Percentiles rank a stretch among this genome's conserved stretches.
phyloP scores from a whole-genome alignment of 1,140 invertebrate species.

The Eciton burchellii region DNA sequence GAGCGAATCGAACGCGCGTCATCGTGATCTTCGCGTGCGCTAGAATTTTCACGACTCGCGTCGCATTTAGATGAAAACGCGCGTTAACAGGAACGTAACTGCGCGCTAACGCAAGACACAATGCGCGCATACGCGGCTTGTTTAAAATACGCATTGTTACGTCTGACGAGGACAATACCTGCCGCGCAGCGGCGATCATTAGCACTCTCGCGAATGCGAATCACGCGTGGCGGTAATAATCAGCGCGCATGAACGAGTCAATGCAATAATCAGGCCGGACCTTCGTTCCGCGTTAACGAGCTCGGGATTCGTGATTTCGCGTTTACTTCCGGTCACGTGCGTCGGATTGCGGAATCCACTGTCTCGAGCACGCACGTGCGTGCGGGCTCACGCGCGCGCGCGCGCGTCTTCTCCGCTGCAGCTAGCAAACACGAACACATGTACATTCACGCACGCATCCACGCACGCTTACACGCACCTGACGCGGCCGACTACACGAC shows the following conservation, averaged over 20 bases:
- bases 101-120: neutral
- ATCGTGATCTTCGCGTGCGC: neutral
- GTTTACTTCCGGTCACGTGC: slow-evolving; percentile 70
- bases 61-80: neutral
- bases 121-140: neutral
- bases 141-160: slow-evolving; percentile 23
- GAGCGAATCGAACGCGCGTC: slow-evolving; percentile 6
- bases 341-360: slow-evolving; percentile 55
- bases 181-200: slow-evolving; percentile 3
- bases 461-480: neutral
- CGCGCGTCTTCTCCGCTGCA: too few species aligned
- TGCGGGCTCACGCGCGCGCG: neutral
- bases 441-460: too few species aligned
- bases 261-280: slow-evolving; percentile 42
- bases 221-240: slow-evolving; percentile 34
- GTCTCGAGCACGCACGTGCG: slow-evolving; percentile 16
- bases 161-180: slow-evolving; percentile 34
- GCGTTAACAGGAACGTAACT: neutral
- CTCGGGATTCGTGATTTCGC: slow-evolving; percentile 60
- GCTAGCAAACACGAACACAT: neutral
- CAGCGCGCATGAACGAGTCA: slow-evolving; percentile 13
- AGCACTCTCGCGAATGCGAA: slow-evolving; percentile 16
- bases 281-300: slow-evolving; percentile 57
- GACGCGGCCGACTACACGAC: slow-evolving; percentile 26
- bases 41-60: neutral